Base-by-base conservation (phyloP, 2,888 invertebrate species). In the Agrilus cyanescens region DNA sequence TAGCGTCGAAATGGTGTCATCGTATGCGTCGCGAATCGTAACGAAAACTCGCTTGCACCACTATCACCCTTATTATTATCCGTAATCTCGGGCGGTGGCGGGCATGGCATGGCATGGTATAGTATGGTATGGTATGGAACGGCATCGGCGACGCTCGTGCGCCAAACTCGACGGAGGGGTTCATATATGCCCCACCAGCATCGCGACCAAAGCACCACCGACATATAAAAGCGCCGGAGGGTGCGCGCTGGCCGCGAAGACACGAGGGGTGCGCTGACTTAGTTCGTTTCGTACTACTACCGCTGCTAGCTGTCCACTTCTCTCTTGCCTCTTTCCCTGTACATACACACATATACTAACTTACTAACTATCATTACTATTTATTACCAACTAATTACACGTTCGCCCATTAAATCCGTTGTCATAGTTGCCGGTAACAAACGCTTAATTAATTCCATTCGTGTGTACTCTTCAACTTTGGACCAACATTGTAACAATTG, bases 241-340 rank as follows among this genome's bases (percentile, higher is more conserved):
- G 64, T 60, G 60, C 53, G 62, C 63, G 59, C 56, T 57, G 63
- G 66, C 66, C 59, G 70, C 71, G 61, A 73, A 71, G 72, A 67
- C 72, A 72, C 71, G 70, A 70, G 71, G 72, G 72, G 68, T 60
- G 67, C 69, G 69, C 61, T 63, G 58, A 57, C 61, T 63, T 62
- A 46, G 56, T 54, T 56, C 55, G 56, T 58, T 56, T 57, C 57
- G 57, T 55, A 48, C 49, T 54, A 53, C 51, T 68, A 69, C 66
- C 65, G 70, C 70, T 25, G 25, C 25, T 25, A 25, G 25, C 70
- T 72, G 65, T 73, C 54, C 58, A 56, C 55, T 52, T 50, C 51
- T 55, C 47, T 71, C 68, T 55, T 57, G 53, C 58, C 50, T 51
- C 50, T 48, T 51, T 48, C 36, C 41, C 10, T 25, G 25, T 25